These are phyloP conservation scores for Semnornis frantzii DNA, from an alignment of 2,113 vertebrate genomes.

Conservation along the genomic window DNA sequence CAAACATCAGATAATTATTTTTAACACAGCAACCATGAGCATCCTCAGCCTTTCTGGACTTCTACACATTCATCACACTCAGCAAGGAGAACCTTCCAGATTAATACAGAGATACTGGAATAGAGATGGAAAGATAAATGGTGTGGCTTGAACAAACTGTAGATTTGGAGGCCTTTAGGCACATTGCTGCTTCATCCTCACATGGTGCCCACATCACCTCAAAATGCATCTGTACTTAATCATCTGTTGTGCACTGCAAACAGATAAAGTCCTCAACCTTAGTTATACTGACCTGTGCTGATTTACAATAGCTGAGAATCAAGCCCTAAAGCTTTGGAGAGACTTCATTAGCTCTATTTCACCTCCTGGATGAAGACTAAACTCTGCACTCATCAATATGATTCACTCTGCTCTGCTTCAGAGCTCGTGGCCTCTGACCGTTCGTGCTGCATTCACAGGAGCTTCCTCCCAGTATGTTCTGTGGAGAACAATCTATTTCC, in stretches of 20 bases:
- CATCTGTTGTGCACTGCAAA: background rate
- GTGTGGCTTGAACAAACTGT: background rate
- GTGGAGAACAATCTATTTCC: background rate
- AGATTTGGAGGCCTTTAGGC: background rate
- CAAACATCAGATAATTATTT: background rate
- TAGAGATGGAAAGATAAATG: background rate
- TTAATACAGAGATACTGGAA: constrained; percentile 25
- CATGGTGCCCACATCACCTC: background rate
- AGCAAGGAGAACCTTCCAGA: background rate
- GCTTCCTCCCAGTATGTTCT: background rate
- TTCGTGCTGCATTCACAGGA: accelerated
- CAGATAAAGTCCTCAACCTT: background rate
- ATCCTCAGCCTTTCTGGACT: background rate
- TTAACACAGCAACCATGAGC: background rate
- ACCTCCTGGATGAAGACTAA: background rate
- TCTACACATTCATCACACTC: background rate
- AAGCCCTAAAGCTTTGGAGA: background rate
- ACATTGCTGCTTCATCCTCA: constrained; percentile 2
- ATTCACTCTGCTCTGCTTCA: background rate
- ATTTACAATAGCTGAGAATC: background rate
- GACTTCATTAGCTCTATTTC: background rate
- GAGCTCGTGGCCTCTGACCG: background rate
- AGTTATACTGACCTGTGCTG: background rate
- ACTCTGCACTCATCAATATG: background rate
- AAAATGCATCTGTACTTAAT: background rate